A percentile compares a stretch with the other conserved stretches of the same genome.
phyloP scores from a whole-genome alignment of 2,888 invertebrate genomes.

The Chrysotoxum bicinctum region DNA sequence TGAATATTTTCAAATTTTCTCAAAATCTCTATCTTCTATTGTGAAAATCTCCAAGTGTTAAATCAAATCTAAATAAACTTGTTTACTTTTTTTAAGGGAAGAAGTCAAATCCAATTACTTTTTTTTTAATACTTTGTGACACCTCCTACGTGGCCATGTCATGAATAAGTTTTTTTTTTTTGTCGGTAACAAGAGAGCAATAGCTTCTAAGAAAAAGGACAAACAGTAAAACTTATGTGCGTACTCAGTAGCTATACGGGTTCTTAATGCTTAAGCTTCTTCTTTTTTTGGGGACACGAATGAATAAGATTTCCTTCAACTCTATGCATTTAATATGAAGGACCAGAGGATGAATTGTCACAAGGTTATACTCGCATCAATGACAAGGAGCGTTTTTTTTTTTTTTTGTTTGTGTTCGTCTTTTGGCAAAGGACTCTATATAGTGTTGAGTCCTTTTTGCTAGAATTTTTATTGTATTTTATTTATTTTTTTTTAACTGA shows the following conservation, averaged over 20 bases:
- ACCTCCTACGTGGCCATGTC: conserved; percentile 21
- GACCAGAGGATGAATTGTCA: conserved; percentile 38
- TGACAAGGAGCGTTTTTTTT: not conserved
- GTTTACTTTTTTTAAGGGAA: not conserved
- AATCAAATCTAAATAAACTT: conserved; percentile 3
- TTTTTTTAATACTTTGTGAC: conserved; percentile 11
- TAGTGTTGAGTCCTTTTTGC: conserved; percentile 8
- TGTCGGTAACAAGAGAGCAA: not conserved
- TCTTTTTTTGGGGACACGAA: not conserved
- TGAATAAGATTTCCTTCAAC: conserved; percentile 6
- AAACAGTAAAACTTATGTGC: not conserved
- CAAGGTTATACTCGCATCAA: conserved; percentile 14
- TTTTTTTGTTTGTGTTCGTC: not conserved
- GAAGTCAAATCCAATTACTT: conserved; percentile 25
- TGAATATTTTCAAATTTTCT: too few species aligned
- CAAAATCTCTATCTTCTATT: too few species aligned
- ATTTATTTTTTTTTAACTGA: not conserved
- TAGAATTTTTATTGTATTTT: too few species aligned
- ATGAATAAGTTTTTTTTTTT: conserved; percentile 1
- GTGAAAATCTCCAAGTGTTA: not conserved
- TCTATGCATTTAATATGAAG: conserved; percentile 45
- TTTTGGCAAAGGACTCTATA: not conserved
- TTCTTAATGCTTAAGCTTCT: not conserved
- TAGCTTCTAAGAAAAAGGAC: conserved; percentile 1
- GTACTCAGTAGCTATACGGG: not conserved